Evolutionary conservation across 2,888 invertebrate species (phyloP).

Genomic region (Ceratothoa steindachneri): DNA sequence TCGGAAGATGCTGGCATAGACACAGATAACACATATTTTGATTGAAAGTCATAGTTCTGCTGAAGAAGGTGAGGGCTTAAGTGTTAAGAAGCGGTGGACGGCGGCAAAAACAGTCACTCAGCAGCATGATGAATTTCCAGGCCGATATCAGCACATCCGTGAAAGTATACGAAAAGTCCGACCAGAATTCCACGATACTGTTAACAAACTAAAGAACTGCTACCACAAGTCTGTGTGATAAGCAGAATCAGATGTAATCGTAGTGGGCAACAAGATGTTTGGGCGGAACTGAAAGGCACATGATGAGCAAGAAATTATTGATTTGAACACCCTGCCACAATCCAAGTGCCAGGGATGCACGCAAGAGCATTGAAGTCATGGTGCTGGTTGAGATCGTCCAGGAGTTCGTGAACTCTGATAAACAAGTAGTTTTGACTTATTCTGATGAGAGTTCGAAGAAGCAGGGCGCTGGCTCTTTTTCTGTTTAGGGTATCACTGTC

Average conservation of each 20-base stretch:
- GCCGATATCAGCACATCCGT: not conserved
- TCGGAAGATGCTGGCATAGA: too few relatives aligned
- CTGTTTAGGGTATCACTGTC: not conserved
- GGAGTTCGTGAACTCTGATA: not conserved
- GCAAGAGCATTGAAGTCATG: not conserved
- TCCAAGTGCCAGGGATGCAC: not conserved
- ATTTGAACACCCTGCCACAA: not conserved
- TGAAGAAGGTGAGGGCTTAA: too few relatives aligned
- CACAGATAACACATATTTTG: too few relatives aligned
- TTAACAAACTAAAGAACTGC: not conserved
- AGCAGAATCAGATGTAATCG: not conserved
- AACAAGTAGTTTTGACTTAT: not conserved
- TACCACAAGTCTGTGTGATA: not conserved
- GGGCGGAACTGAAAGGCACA: not conserved
- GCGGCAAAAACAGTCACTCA: not conserved
- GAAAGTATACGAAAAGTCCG: not conserved
- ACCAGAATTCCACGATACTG: not conserved
- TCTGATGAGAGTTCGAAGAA: too few relatives aligned
- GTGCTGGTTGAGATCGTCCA: not conserved
- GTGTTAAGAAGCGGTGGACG: too few relatives aligned
- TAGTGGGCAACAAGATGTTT: not conserved
- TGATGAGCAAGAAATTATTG: not conserved
- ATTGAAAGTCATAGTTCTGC: too few relatives aligned
- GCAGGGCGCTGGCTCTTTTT: not conserved
- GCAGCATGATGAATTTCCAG: not conserved